Conservation (phyloP, 2,888 invertebrate species). For the Coenonympha arcania region DNA sequence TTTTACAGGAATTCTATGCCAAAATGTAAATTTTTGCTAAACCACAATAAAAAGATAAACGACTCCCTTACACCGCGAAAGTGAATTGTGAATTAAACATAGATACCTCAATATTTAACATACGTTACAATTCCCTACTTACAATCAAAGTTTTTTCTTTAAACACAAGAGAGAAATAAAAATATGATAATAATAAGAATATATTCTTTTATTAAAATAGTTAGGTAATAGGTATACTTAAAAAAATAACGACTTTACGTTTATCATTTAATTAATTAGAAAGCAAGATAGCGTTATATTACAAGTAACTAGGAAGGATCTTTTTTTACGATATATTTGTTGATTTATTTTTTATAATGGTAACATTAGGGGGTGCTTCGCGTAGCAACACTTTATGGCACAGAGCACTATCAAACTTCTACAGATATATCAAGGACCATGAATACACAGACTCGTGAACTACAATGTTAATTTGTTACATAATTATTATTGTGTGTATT, state of each 20-base stretch:
- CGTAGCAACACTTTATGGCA: conserved; percentile 72
- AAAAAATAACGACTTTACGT: conserved; percentile 53
- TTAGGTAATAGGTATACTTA: conserved; percentile 45
- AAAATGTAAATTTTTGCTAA: conserved; percentile 2
- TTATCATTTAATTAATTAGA: conserved; percentile 42
- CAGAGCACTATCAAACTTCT: conserved; percentile 54
- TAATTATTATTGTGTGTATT: neutral
- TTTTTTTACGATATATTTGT: conserved; percentile 40
- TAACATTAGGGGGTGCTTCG: conserved; percentile 69
- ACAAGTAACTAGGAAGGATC: conserved; percentile 55
- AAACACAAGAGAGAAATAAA: conserved; percentile 49
- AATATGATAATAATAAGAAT: conserved; percentile 42
- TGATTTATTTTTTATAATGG: conserved; percentile 53
- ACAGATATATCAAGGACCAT: conserved; percentile 71
- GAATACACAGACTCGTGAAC: conserved; percentile 18
- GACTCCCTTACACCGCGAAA: conserved; percentile 36
- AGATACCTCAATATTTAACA: conserved; percentile 44
- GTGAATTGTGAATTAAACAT: conserved; percentile 36
- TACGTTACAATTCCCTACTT: conserved; percentile 63
- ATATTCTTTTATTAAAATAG: neutral
- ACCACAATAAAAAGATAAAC: conserved; percentile 23
- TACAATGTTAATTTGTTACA: neutral
- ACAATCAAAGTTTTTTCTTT: conserved; percentile 57
- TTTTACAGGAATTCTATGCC: conserved; percentile 2
- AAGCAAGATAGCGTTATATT: conserved; percentile 59